Conservation (phyloP, 2,888 invertebrate species). For the Imbricaverruca yamaguchii region DNA sequence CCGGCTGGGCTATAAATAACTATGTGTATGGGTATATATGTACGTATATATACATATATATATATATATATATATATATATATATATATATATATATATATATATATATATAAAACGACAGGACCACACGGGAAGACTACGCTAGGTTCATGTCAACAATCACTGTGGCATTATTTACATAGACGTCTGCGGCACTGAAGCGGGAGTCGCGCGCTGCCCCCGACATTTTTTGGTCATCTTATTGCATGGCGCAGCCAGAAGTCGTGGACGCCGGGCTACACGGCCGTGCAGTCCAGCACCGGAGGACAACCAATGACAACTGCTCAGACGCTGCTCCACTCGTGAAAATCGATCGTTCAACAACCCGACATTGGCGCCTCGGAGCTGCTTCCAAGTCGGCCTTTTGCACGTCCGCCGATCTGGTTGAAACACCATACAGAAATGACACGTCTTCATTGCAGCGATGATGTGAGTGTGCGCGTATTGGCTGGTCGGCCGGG, state of each 20-base stretch:
- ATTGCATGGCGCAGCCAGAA: not conserved
- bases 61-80: not conserved
- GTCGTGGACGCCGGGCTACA: not conserved
- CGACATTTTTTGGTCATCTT: not conserved
- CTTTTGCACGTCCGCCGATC: too few species aligned
- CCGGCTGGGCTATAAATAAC: constrained; percentile 7
- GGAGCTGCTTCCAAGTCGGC: too few species aligned
- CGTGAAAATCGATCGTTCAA: too few species aligned
- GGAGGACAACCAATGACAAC: not conserved
- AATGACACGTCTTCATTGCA: too few species aligned
- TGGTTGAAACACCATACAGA: too few species aligned
- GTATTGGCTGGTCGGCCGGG: too few species aligned
- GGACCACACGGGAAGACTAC: constrained; percentile 21
- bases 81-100: not conserved
- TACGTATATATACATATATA: too few species aligned
- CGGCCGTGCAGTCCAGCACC: not conserved
- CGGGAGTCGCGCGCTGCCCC: not conserved
- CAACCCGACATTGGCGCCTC: too few species aligned
- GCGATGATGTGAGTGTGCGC: too few species aligned
- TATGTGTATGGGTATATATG: too few species aligned
- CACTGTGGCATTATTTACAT: not conserved
- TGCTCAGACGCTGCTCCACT: too few species aligned
- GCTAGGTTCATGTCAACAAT: not conserved
- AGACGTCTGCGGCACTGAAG: not conserved
- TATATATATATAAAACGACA: not conserved